phyloP scores from a whole-genome alignment of 2,797 vertebrate species.

The Todus mexicanus region DNA sequence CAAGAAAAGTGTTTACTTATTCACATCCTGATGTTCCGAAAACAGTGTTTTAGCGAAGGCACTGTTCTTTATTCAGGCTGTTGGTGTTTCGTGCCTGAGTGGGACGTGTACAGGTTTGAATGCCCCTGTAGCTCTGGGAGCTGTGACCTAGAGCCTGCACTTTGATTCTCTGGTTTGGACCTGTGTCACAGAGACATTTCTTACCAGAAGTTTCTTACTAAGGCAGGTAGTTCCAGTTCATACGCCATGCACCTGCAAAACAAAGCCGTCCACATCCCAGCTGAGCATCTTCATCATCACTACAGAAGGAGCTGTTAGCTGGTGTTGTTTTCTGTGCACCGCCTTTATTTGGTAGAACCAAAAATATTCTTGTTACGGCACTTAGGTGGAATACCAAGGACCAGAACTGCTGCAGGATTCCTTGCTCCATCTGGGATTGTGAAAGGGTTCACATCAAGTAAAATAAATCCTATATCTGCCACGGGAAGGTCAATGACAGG shows the following conservation, averaged over 20 bases:
- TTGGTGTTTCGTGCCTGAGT: background rate
- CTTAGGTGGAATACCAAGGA: background rate
- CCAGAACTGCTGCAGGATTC: background rate
- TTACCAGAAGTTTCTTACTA: background rate
- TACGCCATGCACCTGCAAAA: fast-evolving
- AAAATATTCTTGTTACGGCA: background rate
- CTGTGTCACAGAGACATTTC: background rate
- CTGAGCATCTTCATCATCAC: fast-evolving
- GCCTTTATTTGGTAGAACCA: background rate
- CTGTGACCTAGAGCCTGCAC: background rate
- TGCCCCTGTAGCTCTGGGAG: background rate
- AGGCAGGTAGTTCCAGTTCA: background rate
- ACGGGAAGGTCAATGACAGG: background rate
- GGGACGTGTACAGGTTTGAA: background rate
- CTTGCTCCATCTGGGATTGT: background rate
- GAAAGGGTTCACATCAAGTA: background rate
- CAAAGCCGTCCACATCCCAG: background rate
- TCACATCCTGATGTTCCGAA: background rate
- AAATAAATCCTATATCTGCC: background rate
- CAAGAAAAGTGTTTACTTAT: background rate
- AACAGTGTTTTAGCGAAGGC: background rate
- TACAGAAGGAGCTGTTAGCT: background rate
- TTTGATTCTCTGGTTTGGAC: background rate
- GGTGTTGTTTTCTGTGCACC: background rate
- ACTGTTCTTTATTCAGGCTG: background rate